These are phyloP conservation scores for Muntiacus muntjak DNA, from an alignment of 2,113 vertebrate species.

Conservation along the genomic window DNA sequence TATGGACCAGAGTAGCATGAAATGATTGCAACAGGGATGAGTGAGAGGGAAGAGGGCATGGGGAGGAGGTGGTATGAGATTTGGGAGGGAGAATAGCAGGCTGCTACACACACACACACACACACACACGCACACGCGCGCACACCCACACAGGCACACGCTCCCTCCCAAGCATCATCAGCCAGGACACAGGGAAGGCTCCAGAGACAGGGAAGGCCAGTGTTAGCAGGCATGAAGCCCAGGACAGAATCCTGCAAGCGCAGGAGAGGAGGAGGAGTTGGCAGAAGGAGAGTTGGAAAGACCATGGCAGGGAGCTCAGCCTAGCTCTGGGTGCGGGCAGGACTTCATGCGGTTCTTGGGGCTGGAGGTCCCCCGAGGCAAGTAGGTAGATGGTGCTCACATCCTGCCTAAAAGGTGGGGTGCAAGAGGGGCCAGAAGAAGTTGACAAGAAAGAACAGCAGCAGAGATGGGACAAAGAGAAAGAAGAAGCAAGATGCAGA, in stretches of 20 bases:
- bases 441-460: not conserved
- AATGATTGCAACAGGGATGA: constrained; percentile 61
- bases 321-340: not conserved
- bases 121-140: accelerated
- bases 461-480: not conserved
- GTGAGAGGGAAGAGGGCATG: not conserved
- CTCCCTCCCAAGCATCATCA: not conserved
- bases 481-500: not conserved
- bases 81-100: not conserved
- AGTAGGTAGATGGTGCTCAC: not conserved
- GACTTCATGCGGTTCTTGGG: not conserved
- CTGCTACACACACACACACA: not conserved
- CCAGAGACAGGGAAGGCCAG: constrained; percentile 30
- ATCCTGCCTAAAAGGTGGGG: not conserved
- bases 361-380: not conserved
- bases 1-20: constrained; percentile 44
- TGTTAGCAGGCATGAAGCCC: constrained; percentile 20
- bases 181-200: constrained; percentile 38
- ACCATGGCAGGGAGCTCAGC: not conserved
- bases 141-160: accelerated
- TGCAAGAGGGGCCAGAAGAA: not conserved
- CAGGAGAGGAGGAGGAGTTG: not conserved
- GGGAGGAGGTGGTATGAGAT: not conserved
- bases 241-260: not conserved
- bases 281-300: not conserved